A percentile compares a stretch with the other conserved stretches of the same genome.
phyloP scores from a whole-genome alignment of 2,113 vertebrate species.

The Trichomycterus rosablanca region DNA sequence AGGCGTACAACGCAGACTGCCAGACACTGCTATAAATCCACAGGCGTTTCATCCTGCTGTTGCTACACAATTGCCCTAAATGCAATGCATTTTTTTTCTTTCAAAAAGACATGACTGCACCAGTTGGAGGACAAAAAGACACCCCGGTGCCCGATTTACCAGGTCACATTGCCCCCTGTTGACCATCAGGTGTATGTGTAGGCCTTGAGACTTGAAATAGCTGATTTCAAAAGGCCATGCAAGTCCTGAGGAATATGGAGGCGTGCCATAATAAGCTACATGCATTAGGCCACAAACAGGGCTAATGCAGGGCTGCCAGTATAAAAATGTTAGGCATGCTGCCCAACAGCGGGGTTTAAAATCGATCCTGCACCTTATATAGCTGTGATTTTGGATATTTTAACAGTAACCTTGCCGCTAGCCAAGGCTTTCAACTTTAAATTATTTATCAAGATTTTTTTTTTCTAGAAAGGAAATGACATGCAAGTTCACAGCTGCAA shows the following conservation, averaged over 20 bases:
- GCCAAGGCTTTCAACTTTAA: slow-evolving; percentile 37
- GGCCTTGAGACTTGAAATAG: slow-evolving; percentile 40
- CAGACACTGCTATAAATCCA: slow-evolving; percentile 52
- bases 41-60: slow-evolving; percentile 41
- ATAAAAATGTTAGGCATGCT: slow-evolving; percentile 41
- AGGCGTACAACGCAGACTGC: slow-evolving; percentile 61
- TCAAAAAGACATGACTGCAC: slow-evolving; percentile 60
- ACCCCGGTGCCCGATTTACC: slow-evolving; percentile 47
- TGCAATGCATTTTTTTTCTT: slow-evolving; percentile 62
- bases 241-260: slow-evolving; percentile 41
- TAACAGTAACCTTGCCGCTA: slow-evolving; percentile 21
- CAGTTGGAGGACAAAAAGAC: slow-evolving; percentile 60
- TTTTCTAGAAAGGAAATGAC: slow-evolving; percentile 37
- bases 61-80: slow-evolving; percentile 56
- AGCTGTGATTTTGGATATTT: slow-evolving; percentile 30
- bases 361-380: slow-evolving; percentile 41
- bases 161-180: slow-evolving; percentile 70
- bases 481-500: slow-evolving; percentile 25
- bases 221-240: slow-evolving; percentile 46
- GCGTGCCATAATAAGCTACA: slow-evolving; percentile 30
- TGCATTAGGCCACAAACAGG: slow-evolving; percentile 36
- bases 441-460: slow-evolving; percentile 42
- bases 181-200: slow-evolving; percentile 31
- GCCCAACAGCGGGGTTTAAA: slow-evolving; percentile 18
- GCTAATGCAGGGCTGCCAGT: slow-evolving; percentile 32